Percentiles rank a stretch among this genome's conserved stretches.
Evolutionary conservation across 2,797 vertebrate genomes (phyloP).

Genomic region (Oryzias sinensis): DNA sequence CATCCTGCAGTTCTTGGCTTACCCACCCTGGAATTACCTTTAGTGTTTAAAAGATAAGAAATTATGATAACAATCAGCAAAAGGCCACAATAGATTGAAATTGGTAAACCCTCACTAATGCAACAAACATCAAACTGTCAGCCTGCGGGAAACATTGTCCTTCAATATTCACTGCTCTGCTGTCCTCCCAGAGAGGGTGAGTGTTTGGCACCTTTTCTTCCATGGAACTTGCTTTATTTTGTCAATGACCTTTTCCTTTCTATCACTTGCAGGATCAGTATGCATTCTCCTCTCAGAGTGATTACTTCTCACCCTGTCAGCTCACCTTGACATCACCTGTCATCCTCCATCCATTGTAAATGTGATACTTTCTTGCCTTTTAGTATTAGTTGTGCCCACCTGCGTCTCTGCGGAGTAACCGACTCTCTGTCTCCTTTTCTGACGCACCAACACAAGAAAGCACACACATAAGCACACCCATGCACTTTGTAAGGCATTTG

Average conservation of each 20-base stretch:
- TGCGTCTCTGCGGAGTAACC: slow-evolving; percentile 45
- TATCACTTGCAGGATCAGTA: slow-evolving; percentile 59
- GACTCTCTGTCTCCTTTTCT: slow-evolving; percentile 32
- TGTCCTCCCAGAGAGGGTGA: slow-evolving; percentile 17
- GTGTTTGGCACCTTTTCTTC: slow-evolving; percentile 40
- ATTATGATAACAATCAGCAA: slow-evolving; percentile 20
- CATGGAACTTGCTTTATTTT: slow-evolving; percentile 54
- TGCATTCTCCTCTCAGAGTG: slow-evolving; percentile 67
- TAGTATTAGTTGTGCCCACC: slow-evolving; percentile 72
- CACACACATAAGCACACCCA: not conserved
- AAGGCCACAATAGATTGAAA: slow-evolving; percentile 6
- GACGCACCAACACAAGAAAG: slow-evolving; percentile 8
- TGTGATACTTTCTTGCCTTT: slow-evolving; percentile 61
- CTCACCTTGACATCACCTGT: slow-evolving; percentile 80
- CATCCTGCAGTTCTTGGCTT: not conserved
- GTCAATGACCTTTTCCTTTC: slow-evolving; percentile 61
- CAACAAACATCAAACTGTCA: slow-evolving; percentile 23
- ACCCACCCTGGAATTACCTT: slow-evolving; percentile 12
- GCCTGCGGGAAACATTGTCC: slow-evolving; percentile 12
- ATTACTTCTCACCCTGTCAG: slow-evolving; percentile 80
- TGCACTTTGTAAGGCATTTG: no score
- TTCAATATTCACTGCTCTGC: slow-evolving; percentile 9
- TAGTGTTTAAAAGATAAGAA: slow-evolving; percentile 2
- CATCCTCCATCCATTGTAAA: slow-evolving; percentile 77
- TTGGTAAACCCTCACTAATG: not conserved